Percentiles rank a stretch among this genome's conserved stretches.
Conservation (phyloP, 2,888 invertebrate genomes). For the Glaucopsyche alexis region DNA sequence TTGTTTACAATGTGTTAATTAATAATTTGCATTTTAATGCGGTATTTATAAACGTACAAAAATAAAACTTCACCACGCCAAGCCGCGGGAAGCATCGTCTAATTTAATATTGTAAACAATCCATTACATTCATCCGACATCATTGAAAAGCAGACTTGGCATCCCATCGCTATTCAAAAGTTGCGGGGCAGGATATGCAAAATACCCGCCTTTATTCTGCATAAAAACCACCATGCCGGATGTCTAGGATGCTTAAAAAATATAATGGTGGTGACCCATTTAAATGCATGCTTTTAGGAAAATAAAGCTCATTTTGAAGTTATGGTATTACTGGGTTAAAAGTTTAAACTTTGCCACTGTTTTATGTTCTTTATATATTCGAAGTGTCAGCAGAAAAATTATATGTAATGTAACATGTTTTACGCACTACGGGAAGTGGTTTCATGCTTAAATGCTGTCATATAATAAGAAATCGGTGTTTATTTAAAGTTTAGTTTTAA, state of each 20-base stretch:
- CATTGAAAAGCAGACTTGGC: constrained; percentile 3
- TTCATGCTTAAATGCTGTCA: too few species aligned
- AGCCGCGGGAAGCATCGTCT: not conserved
- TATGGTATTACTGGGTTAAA: not conserved
- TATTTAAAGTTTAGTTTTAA: too few species aligned
- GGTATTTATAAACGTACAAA: not conserved
- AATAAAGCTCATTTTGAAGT: not conserved
- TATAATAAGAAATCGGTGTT: too few species aligned
- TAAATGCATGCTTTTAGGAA: not conserved
- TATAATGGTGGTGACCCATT: constrained; percentile 17
- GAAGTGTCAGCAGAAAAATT: not conserved
- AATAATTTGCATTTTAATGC: not conserved
- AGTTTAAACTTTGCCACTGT: not conserved
- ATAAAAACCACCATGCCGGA: constrained; percentile 41
- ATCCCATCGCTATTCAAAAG: constrained; percentile 3
- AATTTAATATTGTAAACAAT: not conserved
- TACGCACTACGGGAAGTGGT: too few species aligned
- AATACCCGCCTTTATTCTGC: constrained; percentile 17
- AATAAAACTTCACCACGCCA: not conserved
- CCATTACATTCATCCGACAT: not conserved
- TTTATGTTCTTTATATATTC: not conserved
- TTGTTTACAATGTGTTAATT: not conserved
- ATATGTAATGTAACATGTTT: not conserved
- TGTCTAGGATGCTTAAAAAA: constrained; percentile 36
- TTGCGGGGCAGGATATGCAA: constrained; percentile 17